Evolutionary conservation across 2,888 invertebrate genomes (phyloP), one percentile per base, ranked within the genome.

Genomic region (Diaprepes abbreviatus): DNA sequence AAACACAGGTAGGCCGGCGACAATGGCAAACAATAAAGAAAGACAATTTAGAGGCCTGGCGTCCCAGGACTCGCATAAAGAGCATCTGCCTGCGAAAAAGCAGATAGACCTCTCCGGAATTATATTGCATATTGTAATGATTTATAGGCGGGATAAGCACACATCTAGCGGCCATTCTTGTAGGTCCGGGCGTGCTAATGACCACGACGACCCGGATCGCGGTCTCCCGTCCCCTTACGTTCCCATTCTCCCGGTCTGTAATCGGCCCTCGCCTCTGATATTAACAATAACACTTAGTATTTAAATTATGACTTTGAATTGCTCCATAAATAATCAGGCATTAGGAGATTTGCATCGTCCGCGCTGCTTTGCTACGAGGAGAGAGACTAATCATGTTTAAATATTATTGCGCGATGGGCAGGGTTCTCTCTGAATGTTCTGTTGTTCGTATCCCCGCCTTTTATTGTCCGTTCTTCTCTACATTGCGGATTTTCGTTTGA

Each of bases 111-210:
- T 83, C 82, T 79, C 79, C 82, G 81, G 83, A 84, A 85, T 84
- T 85, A 84, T 85, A 85, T 85, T 85, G 84, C 85, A 84, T 84
- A 85, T 84, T 84, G 83, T 84, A 83, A 84, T 85, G 85, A 85
- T 85, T 85, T 85, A 85, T 84, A 83, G 79, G 79, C 78, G 83
- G 84, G 84, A 84, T 85, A 85, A 85, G 84, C 84, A 83, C 83
- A 83, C 82, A 83, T 82, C 82, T 80, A 81, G 82, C 82, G 82
- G 83, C 83, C 83, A 83, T 84, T 83, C 83, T 84, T 83, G 83
- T 83, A 83, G 83, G 82, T 76, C 82, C 83, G 83, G 83, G 83
- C 83, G 84, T 84, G 84, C 84, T 84, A 84, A 84, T 84, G 84
- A 84, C 83, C 84, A 83, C 80, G 79, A 81, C 79, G 81, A 83